Base-by-base conservation (phyloP, 2,888 invertebrate species). In the Branchellion lobata region DNA sequence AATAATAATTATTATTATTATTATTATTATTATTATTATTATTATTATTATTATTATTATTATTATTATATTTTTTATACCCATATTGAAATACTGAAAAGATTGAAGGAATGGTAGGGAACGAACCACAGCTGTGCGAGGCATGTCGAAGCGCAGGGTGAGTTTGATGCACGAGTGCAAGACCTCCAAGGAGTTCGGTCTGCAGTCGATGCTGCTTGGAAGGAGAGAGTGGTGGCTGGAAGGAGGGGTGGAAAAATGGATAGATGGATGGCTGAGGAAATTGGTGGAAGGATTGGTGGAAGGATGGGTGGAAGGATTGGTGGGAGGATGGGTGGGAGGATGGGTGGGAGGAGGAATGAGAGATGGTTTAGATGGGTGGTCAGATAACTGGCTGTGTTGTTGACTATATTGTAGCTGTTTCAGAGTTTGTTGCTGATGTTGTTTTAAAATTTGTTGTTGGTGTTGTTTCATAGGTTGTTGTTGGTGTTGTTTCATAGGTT, bases 401-500 rank as follows among this genome's bases (percentile, higher is more conserved):
- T 57, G 61, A 24, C 61, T 57, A n/a, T 57, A 14, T 3, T 57
- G 24, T 57, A 14, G 61, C 5, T 57, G 21, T 3, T 24, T 57
- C 11, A 14, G 18, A 14, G 5, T 5, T 40, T 40, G 40, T 40
- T 40, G 40, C 5, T 57, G 5, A n/a, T 57, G 24, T 57, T 57
- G 61, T 24, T 57, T 8, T 3, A 5, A 14, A n/a, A 14, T 3
- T 24, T 18, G 24, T 57, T 24, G 21, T 3, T 57, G 3, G 61
- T 24, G 61, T 40, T 40, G 40, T 40, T 40, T 5, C 8, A 8
- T 40, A 14, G 5, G 40, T 40, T 40, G 40, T 40, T 40, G 40
- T 5, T 40, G 5, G 61, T 14, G 79, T 29, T 0, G 1, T 33
- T 14, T 11, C 0, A 93, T 93, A 80, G 1, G 93, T 92, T 84